These are phyloP conservation scores for Cheilinus undulatus DNA, from an alignment of 2,113 vertebrate species.

Conservation along the genomic window DNA sequence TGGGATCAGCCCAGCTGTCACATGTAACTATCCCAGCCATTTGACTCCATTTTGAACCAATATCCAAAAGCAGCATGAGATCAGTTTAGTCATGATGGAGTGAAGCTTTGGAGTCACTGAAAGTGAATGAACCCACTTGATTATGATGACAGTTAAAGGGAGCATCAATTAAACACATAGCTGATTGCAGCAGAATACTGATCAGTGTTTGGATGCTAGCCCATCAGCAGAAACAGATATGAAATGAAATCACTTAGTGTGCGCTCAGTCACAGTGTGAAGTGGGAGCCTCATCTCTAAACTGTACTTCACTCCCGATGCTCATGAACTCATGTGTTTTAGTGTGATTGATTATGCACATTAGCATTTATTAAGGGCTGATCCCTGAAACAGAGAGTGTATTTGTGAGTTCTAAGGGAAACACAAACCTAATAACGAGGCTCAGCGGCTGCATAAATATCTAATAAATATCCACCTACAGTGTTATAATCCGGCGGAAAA, in stretches of 20 bases:
- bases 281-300: constrained; percentile 40
- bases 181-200: constrained; percentile 35
- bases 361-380: constrained; percentile 43
- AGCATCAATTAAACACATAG: constrained; percentile 46
- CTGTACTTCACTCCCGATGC: constrained; percentile 31
- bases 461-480: constrained; percentile 2
- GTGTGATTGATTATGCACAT: constrained; percentile 58
- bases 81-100: constrained; percentile 31
- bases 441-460: constrained; percentile 34
- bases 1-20: not conserved
- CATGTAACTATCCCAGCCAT: not conserved
- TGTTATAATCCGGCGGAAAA: constrained; percentile 3
- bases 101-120: constrained; percentile 54
- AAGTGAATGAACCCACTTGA: constrained; percentile 62
- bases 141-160: constrained; percentile 61
- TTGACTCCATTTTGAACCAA: not conserved
- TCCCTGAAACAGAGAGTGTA: constrained; percentile 17
- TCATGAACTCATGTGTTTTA: constrained; percentile 36
- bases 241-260: constrained; percentile 23
- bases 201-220: constrained; percentile 53
- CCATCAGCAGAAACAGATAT: constrained; percentile 41
- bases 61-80: not conserved
- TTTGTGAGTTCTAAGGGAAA: constrained; percentile 27
- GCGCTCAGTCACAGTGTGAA: constrained; percentile 31
- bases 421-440: constrained; percentile 34